These are phyloP conservation scores for Petrocephalus schoutedeni DNA, from an alignment of 2,797 vertebrate species.

Conservation along the genomic window DNA sequence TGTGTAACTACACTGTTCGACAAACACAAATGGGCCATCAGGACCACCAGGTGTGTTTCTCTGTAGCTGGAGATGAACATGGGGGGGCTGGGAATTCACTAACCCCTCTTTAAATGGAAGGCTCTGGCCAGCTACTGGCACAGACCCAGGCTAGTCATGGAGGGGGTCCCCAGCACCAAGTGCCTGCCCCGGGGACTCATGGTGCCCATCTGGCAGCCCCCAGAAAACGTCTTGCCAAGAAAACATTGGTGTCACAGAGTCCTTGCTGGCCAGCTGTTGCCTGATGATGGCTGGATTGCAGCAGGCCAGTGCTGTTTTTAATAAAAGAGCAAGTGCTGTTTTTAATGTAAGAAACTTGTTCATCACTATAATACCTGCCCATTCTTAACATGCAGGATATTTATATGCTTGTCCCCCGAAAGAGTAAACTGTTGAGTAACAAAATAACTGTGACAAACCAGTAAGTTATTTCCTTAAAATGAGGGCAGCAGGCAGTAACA, in stretches of 20 bases:
- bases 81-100: constrained; percentile 39
- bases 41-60: not conserved
- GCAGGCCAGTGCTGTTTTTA: constrained; percentile 67
- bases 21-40: constrained; percentile 13
- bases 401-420: constrained; percentile 16
- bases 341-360: constrained; percentile 65
- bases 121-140: constrained; percentile 45
- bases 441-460: not conserved
- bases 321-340: constrained; percentile 60
- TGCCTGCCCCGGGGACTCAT: constrained; percentile 35
- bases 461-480: not conserved
- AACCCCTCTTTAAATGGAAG: constrained; percentile 56
- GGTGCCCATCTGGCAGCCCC: constrained; percentile 48
- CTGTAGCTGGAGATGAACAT: not conserved
- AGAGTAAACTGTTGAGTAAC: not conserved
- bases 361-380: constrained; percentile 48
- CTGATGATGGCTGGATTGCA: constrained; percentile 49
- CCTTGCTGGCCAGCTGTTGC: constrained; percentile 60
- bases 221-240: constrained; percentile 49
- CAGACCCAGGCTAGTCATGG: constrained; percentile 5
- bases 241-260: constrained; percentile 57
- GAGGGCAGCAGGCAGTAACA: not conserved
- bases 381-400: constrained; percentile 3
- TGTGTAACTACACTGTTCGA: not conserved
- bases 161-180: constrained; percentile 37